Conservation (phyloP, 2,888 invertebrate genomes). For the Hirtodrosophila trivittata region DNA sequence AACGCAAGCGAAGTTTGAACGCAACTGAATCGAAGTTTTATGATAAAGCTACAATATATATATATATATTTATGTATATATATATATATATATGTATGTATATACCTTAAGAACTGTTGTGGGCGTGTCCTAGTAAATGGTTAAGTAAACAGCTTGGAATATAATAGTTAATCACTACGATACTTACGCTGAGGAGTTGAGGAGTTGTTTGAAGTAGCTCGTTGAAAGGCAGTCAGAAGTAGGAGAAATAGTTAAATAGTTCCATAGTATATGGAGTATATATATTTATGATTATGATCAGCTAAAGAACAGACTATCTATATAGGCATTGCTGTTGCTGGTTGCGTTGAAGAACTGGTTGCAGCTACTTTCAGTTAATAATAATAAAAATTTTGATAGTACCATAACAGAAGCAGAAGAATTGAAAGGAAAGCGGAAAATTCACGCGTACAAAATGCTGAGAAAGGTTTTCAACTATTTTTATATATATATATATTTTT, state of each 20-base stretch:
- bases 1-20: constrained; percentile 16
- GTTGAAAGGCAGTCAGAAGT: not conserved
- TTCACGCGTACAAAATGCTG: constrained; percentile 8
- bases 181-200: constrained; percentile 40
- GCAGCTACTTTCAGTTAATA: constrained; percentile 31
- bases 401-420: constrained; percentile 14
- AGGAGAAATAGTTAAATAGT: not conserved
- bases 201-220: not conserved
- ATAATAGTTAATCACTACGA: constrained; percentile 43
- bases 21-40: constrained; percentile 37
- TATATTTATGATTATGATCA: not conserved
- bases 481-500: not conserved
- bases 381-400: constrained; percentile 7
- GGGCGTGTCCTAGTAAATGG: constrained; percentile 19
- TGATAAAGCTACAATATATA: constrained; percentile 20
- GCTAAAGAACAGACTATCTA: too few relatives aligned
- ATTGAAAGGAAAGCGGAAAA: constrained; percentile 14
- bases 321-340: not conserved
- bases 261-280: not conserved
- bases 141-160: constrained; percentile 33
- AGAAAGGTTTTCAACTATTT: constrained; percentile 11
- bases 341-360: constrained; percentile 15
- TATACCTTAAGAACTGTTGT: constrained; percentile 9
- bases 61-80: constrained; percentile 9
- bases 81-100: constrained; percentile 4